Conservation (phyloP, 1,140 invertebrate species). For the Acromyrmex heyeri region DNA sequence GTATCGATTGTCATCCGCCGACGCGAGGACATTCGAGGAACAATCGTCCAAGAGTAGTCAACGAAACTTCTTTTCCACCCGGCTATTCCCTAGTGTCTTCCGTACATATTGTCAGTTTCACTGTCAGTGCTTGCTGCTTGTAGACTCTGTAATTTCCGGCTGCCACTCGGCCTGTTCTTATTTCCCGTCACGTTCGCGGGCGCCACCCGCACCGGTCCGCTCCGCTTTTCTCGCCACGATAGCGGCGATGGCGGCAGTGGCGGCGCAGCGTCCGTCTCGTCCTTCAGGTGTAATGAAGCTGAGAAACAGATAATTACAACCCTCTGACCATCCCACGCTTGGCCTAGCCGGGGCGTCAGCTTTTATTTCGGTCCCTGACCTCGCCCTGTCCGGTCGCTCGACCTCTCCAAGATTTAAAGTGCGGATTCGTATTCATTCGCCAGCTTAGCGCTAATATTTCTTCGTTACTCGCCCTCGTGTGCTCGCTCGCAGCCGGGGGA, state of each 20-base stretch:
- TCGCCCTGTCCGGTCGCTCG: conserved; percentile 8
- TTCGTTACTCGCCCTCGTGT: conserved; percentile 32
- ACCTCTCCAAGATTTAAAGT: conserved; percentile 50
- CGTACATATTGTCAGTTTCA: conserved; percentile 75
- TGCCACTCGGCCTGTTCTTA: conserved; percentile 84
- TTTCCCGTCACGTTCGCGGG: conserved; percentile 83
- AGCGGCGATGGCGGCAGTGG: background rate
- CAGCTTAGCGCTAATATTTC: conserved; percentile 53
- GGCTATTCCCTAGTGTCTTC: conserved; percentile 56
- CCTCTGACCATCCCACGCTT: conserved; percentile 71
- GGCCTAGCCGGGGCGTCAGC: conserved; percentile 22
- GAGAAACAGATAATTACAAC: conserved; percentile 84
- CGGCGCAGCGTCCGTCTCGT: conserved; percentile 54
- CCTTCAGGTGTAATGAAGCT: conserved; percentile 82
- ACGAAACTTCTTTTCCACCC: conserved; percentile 58
- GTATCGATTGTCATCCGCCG: conserved; percentile 46
- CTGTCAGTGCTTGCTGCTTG: conserved; percentile 62
- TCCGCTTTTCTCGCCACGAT: conserved; percentile 67
- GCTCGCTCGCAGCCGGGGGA: background rate
- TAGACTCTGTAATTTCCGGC: conserved; percentile 84
- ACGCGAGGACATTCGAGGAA: conserved; percentile 58
- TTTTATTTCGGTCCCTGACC: conserved; percentile 58
- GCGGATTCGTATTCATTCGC: conserved; percentile 59
- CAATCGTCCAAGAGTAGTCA: conserved; percentile 56
- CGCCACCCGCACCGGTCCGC: conserved; percentile 71